Evolutionary conservation across 2,888 invertebrate genomes (phyloP), one percentile per base, ranked within the genome.

Genomic region (Tubulanus polymorphus): DNA sequence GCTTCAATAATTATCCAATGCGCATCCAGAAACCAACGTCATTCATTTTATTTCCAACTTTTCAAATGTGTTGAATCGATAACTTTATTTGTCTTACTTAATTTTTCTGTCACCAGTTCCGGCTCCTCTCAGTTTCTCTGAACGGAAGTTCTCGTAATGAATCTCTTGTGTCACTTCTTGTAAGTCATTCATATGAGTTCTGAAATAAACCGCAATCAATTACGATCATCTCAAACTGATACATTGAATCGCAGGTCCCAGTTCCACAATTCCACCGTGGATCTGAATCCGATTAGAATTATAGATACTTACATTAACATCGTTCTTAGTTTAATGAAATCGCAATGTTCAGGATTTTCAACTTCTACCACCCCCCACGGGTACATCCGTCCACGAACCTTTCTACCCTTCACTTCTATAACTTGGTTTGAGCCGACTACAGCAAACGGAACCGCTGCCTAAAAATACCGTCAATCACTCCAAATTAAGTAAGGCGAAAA

Each of bases 361-460:
- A 96, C 94, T 81, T 96, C 96, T 8, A 96, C 94, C 1, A 96
- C 94, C 37, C 96, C 96, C 96, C 96, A 97, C 0, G 96, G 95
- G 83, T 96, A 97, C 57, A 93, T 85, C 1, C 96, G 86, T 27
- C 96, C 97, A 55, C 95, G 85, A 59, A 96, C 93, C 80, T 92
- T 90, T 53, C 90, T 85, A 46, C 94, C 94, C 73, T 91, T 88
- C 26, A 94, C 93, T 81, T 96, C 96, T 63, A 96, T 83, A 59
- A 89, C 81, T 1, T 90, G 88, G 75, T 91, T 93, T 52, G 94
- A 91, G 57, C 96, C 95, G 79, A 95, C 94, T n/a, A 96, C 95
- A 41, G 96, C 96, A 83, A 96, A 97, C 57, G 96, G 96, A 30
- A 97, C 92, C 6, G 95, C 93, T 76, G 88, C 91, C 80, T 81